These are phyloP conservation scores for Sterrhoptilus dennistouni DNA, from an alignment of 2,113 vertebrate species.

Conservation along the genomic window DNA sequence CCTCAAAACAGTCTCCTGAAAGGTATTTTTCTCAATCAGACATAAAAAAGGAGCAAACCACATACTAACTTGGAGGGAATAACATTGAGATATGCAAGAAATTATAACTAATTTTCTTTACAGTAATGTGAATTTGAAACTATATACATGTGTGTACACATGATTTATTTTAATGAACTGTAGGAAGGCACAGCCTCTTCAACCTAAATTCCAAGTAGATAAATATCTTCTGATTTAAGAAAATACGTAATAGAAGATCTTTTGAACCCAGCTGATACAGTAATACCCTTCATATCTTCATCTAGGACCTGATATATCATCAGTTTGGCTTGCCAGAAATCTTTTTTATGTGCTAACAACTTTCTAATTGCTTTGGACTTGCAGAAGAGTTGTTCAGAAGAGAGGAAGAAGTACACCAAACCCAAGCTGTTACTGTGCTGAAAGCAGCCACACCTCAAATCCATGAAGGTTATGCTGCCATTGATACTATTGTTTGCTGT, in stretches of 20 bases:
- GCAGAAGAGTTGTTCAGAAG: background rate
- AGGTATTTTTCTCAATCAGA: background rate
- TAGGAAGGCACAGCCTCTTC: background rate
- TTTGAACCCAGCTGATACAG: background rate
- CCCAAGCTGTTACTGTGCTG: background rate
- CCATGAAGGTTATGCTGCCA: background rate
- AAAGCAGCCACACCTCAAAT: background rate
- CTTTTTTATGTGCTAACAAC: fast-evolving
- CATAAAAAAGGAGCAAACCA: background rate
- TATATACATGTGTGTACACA: background rate
- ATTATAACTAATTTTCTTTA: background rate
- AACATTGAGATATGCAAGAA: background rate
- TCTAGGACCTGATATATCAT: background rate
- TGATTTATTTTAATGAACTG: background rate
- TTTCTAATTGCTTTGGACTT: background rate
- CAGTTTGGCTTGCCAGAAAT: background rate
- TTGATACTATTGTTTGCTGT: fast-evolving
- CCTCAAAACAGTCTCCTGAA: background rate
- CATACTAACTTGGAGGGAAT: background rate
- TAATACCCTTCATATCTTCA: background rate
- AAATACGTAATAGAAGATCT: background rate
- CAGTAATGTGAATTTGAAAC: background rate
- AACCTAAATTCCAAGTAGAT: background rate
- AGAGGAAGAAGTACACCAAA: background rate
- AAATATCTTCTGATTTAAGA: background rate